Evolutionary conservation across 2,113 vertebrate species (phyloP).

Genomic region (Accipiter virgatus): DNA sequence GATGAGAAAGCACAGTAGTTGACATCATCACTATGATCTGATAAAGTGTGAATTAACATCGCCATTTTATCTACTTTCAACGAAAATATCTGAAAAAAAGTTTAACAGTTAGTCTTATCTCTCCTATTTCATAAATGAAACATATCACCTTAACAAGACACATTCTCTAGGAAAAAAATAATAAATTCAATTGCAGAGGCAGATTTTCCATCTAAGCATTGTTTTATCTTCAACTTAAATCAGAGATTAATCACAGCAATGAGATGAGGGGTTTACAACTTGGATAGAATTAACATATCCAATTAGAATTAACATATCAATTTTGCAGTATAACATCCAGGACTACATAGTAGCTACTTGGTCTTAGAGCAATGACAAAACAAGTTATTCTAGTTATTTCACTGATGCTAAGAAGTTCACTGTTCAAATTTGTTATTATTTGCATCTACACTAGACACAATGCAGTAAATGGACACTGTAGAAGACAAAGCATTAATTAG

Average conservation of each 20-base stretch:
- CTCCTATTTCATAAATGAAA: not conserved
- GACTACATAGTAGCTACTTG: not conserved
- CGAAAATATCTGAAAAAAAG: constrained; percentile 55
- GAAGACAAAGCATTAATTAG: not conserved
- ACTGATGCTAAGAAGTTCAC: not conserved
- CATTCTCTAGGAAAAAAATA: not conserved
- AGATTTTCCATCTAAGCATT: not conserved
- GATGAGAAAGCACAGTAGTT: constrained; percentile 89
- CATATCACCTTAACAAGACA: not conserved
- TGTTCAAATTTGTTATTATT: not conserved
- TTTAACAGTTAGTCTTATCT: not conserved
- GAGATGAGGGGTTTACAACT: not conserved
- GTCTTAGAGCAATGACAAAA: not conserved
- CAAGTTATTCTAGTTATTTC: not conserved
- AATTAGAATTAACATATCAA: not conserved
- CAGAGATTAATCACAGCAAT: not conserved
- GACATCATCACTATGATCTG: constrained; percentile 88
- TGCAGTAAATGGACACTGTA: not conserved
- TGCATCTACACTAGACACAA: not conserved
- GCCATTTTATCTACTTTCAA: constrained; percentile 75
- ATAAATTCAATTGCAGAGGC: not conserved
- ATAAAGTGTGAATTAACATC: constrained; percentile 83
- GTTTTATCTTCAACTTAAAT: not conserved
- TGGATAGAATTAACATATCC: not conserved
- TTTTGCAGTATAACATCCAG: not conserved